A percentile compares a stretch with the other conserved stretches of the same genome.
Conservation (phyloP, 2,797 vertebrate species). For the Neoniphon sammara region DNA sequence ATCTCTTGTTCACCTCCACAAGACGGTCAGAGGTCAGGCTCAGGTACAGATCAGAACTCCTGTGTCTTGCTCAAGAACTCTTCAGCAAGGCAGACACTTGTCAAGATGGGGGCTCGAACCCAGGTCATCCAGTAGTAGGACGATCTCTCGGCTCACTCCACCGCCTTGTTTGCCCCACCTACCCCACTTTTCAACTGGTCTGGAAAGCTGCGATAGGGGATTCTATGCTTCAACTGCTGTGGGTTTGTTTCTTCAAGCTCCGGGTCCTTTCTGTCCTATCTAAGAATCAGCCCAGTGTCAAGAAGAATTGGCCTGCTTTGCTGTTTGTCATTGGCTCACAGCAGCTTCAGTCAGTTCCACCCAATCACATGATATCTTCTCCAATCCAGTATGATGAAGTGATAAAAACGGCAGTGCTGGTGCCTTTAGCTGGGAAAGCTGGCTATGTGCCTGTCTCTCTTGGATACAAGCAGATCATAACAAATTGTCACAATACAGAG, state of each 20-base stretch:
- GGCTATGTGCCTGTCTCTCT: background rate
- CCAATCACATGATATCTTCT: background rate
- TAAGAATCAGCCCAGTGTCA: background rate
- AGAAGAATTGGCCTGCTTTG: background rate
- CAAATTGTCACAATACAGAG: constrained; percentile 21
- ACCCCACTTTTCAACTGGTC: background rate
- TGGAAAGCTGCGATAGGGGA: constrained; percentile 6
- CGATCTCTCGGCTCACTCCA: background rate
- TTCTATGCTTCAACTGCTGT: background rate
- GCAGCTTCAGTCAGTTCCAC: background rate
- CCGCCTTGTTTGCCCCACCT: background rate
- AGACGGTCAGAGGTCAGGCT: background rate
- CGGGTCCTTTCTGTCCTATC: background rate
- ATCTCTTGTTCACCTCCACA: background rate
- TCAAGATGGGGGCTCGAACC: background rate
- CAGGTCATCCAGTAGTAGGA: background rate
- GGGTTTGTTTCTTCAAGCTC: background rate
- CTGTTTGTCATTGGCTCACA: background rate
- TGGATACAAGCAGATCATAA: constrained; percentile 5
- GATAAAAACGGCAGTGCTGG: constrained; percentile 12
- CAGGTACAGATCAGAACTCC: background rate
- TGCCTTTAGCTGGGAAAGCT: background rate
- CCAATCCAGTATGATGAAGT: constrained; percentile 1
- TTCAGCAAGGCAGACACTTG: background rate
- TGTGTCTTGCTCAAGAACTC: background rate